Conservation (phyloP, 2,888 invertebrate species). For the Heteromurus nitidus region DNA sequence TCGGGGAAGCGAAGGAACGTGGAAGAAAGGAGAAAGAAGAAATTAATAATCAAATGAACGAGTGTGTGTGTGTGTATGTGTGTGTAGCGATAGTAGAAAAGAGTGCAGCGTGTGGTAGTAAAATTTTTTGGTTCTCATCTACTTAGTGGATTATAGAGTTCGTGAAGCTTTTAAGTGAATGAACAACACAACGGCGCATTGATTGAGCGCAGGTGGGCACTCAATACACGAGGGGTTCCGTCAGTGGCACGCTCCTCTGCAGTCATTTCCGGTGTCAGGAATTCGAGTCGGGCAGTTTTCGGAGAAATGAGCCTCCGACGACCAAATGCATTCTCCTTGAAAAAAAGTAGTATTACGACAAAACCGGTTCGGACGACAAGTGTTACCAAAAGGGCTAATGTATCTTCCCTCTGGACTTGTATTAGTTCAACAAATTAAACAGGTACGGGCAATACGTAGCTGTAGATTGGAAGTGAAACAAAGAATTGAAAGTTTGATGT, state of each 20-base stretch:
- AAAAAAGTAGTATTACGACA: too few relatives aligned
- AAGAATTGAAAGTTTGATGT: too few relatives aligned
- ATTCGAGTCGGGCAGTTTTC: conserved; percentile 71
- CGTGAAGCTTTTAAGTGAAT: conserved; percentile 49
- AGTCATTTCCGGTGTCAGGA: conserved; percentile 73
- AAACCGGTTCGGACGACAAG: neutral
- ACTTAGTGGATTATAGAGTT: conserved; percentile 39
- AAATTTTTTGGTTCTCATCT: conserved; percentile 17
- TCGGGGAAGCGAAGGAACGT: neutral
- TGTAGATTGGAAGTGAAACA: too few relatives aligned
- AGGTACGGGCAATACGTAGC: too few relatives aligned
- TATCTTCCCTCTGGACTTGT: too few relatives aligned
- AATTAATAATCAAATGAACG: neutral
- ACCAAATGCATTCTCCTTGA: conserved; percentile 19
- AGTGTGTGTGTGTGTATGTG: neutral
- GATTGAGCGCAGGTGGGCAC: conserved; percentile 72
- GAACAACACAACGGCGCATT: conserved; percentile 68
- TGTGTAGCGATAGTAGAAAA: conserved; percentile 26
- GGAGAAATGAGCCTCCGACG: conserved; percentile 69
- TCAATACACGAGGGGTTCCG: conserved; percentile 60
- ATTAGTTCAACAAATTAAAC: too few relatives aligned
- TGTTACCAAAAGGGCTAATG: too few relatives aligned
- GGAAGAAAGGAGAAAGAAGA: neutral
- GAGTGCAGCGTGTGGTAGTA: conserved; percentile 47
- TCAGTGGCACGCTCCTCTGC: conserved; percentile 72